Conservation (phyloP, 2,113 vertebrate species). For the Amia ocellicauda region DNA sequence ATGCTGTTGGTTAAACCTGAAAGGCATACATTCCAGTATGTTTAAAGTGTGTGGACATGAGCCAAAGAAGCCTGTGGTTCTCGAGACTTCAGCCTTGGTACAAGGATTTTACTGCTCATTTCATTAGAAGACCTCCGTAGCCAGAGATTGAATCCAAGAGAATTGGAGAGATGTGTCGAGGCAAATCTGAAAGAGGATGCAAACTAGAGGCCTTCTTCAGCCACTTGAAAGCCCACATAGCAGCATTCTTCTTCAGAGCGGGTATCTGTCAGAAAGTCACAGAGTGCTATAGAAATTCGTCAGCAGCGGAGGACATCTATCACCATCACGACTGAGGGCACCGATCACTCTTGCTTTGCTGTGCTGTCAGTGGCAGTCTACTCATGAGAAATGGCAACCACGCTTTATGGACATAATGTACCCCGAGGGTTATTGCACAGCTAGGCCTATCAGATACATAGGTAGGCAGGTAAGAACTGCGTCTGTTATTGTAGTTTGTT, state of each 20-base stretch:
- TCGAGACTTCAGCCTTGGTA: no score
- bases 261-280: neutral
- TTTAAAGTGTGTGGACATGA: no score
- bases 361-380: neutral
- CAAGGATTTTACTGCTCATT: no score
- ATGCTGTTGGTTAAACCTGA: no score
- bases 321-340: neutral
- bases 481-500: no score
- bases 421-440: neutral
- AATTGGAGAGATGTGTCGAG: neutral
- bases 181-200: no score
- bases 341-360: neutral
- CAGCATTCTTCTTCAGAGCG: neutral
- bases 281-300: neutral
- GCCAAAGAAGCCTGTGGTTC: no score
- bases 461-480: neutral
- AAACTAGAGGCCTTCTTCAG: neutral
- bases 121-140: no score
- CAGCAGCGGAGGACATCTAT: neutral
- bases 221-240: neutral
- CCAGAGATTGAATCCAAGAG: neutral
- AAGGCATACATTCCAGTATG: no score
- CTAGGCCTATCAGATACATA: neutral
- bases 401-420: neutral
- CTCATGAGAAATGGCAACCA: slow-evolving; percentile 1